Evolutionary conservation across 2,888 invertebrate species (phyloP).

Genomic region (Prosopocoilus inquinatus): DNA sequence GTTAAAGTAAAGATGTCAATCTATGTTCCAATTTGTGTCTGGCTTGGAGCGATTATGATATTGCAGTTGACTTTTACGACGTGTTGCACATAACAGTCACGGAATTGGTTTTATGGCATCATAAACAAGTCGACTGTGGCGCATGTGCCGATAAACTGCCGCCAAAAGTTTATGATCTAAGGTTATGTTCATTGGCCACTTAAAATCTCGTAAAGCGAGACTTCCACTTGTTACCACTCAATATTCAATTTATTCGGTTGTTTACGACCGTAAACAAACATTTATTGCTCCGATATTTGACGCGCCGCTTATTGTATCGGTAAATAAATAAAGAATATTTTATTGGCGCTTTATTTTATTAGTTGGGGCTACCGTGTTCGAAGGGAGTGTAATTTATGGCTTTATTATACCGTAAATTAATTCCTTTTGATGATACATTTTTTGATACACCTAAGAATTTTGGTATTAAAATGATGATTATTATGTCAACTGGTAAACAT

Average conservation of each 20-base stretch:
- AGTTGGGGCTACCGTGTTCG: too few relatives aligned
- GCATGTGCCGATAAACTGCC: slow-evolving; percentile 38
- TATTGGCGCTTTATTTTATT: too few relatives aligned
- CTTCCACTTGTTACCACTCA: slow-evolving; percentile 20
- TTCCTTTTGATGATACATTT: too few relatives aligned
- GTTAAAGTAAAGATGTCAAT: slow-evolving; percentile 2
- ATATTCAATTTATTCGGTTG: background rate
- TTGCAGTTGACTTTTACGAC: slow-evolving; percentile 48
- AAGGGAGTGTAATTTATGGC: too few relatives aligned
- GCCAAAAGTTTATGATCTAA: slow-evolving; percentile 34
- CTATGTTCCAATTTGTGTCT: slow-evolving; percentile 25
- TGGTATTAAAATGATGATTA: too few relatives aligned
- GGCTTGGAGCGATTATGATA: slow-evolving; percentile 40
- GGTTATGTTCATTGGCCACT: slow-evolving; percentile 39
- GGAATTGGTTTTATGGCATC: slow-evolving; percentile 47
- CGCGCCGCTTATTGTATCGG: too few relatives aligned
- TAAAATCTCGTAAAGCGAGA: slow-evolving; percentile 41
- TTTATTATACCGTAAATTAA: too few relatives aligned
- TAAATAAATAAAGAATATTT: too few relatives aligned
- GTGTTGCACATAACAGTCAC: slow-evolving; percentile 49
- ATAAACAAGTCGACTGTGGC: slow-evolving; percentile 41
- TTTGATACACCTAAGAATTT: too few relatives aligned
- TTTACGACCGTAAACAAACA: background rate
- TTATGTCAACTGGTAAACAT: too few relatives aligned
- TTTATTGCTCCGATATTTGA: too few relatives aligned